A percentile compares a stretch with the other conserved stretches of the same genome.
phyloP scores from a whole-genome alignment of 1,140 invertebrate genomes.

The Ridgeia piscesae region DNA sequence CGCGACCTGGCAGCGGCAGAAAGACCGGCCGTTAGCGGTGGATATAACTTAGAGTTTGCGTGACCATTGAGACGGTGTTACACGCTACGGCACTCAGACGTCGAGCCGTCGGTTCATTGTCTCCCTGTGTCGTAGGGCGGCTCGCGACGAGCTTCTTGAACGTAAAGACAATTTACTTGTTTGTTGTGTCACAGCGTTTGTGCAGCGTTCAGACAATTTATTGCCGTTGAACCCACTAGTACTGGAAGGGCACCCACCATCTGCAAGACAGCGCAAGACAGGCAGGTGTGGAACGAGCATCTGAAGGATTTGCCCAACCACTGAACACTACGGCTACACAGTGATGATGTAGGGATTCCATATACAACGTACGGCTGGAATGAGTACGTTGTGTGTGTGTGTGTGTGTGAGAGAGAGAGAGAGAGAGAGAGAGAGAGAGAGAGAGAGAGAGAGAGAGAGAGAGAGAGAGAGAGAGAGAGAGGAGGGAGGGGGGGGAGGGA shows the following conservation, averaged over 20 bases:
- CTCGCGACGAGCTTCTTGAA: background rate
- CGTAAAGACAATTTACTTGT: constrained; percentile 1
- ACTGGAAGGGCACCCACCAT: too few relatives aligned
- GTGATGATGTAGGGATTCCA: background rate
- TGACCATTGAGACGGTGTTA: background rate
- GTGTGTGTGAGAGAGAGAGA: too few relatives aligned
- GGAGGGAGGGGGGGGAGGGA: too few relatives aligned
- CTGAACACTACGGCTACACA: too few relatives aligned
- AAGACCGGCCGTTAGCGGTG: background rate
- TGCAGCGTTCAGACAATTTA: background rate
- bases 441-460: too few relatives aligned
- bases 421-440: too few relatives aligned
- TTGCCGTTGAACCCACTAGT: background rate
- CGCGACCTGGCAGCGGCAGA: background rate
- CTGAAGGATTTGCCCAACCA: too few relatives aligned
- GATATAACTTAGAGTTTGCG: background rate
- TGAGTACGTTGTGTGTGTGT: too few relatives aligned
- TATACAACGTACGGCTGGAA: background rate
- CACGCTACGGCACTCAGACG: background rate
- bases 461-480: too few relatives aligned
- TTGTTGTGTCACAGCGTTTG: background rate
- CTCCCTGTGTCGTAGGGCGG: background rate
- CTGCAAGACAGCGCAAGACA: too few relatives aligned
- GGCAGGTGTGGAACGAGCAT: too few relatives aligned
- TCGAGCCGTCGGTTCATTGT: background rate